phyloP scores from a whole-genome alignment of 2,888 invertebrate genomes.

The Tridacna crocea region DNA sequence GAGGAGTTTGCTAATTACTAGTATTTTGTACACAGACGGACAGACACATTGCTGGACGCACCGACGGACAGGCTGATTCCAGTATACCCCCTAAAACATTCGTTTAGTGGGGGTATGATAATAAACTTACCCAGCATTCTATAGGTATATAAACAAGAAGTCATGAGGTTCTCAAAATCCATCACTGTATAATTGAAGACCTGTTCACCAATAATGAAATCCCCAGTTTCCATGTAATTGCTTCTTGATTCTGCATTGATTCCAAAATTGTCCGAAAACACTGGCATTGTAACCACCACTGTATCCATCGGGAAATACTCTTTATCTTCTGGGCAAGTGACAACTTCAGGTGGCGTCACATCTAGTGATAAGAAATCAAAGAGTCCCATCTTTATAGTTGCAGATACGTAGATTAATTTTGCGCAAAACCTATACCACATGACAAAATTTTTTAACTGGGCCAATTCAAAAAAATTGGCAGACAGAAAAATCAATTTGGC shows the following conservation, averaged over 20 bases:
- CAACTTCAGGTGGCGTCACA: background rate
- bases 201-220: background rate
- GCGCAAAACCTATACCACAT: background rate
- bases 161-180: background rate
- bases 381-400: background rate
- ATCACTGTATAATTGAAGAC: background rate
- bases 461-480: too few relatives aligned
- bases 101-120: too few relatives aligned
- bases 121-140: constrained; percentile 9
- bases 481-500: too few relatives aligned
- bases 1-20: too few relatives aligned
- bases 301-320: constrained; percentile 13
- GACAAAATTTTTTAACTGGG: too few relatives aligned
- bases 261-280: constrained; percentile 12
- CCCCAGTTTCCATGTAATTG: constrained; percentile 8
- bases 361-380: background rate
- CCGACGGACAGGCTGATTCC: too few relatives aligned
- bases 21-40: too few relatives aligned
- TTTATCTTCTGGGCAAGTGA: background rate
- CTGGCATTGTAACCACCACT: background rate
- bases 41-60: too few relatives aligned
- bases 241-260: constrained; percentile 5
- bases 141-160: constrained; percentile 5
- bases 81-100: too few relatives aligned
- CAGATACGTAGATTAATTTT: background rate